Evolutionary conservation across 2,888 invertebrate genomes (phyloP).

Genomic region (Saturnia pavonia): DNA sequence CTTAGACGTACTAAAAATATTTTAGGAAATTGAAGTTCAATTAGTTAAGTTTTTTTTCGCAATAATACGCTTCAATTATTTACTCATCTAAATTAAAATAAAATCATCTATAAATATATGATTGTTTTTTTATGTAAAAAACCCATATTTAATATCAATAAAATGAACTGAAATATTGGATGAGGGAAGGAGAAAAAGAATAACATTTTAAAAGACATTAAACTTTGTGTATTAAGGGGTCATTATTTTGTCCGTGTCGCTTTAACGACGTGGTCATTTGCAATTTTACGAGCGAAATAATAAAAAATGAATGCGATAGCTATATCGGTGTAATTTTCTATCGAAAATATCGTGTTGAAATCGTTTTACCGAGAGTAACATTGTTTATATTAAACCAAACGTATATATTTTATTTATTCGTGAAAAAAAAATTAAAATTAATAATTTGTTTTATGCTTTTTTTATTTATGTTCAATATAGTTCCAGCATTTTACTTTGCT

Average conservation of each 20-base stretch:
- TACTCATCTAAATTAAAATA: too few relatives aligned
- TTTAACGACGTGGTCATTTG: slow-evolving; percentile 17
- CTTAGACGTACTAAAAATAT: too few relatives aligned
- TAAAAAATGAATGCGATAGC: slow-evolving; percentile 14
- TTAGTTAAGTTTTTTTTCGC: too few relatives aligned
- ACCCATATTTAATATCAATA: not conserved
- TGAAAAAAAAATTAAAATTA: not conserved
- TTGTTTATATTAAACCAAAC: not conserved
- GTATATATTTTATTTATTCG: too few relatives aligned
- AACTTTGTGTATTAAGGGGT: not conserved
- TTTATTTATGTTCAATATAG: too few relatives aligned
- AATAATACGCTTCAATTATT: too few relatives aligned
- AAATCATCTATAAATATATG: not conserved
- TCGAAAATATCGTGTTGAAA: not conserved
- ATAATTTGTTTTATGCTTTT: not conserved
- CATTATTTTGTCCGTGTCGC: slow-evolving; percentile 7
- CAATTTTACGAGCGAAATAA: slow-evolving; percentile 12
- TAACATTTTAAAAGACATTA: slow-evolving; percentile 2
- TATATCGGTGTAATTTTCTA: slow-evolving; percentile 11
- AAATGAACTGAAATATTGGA: not conserved
- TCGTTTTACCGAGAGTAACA: not conserved
- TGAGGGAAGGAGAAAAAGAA: not conserved
- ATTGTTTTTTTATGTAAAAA: not conserved
- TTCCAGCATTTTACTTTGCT: too few relatives aligned
- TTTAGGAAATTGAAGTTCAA: too few relatives aligned